Evolutionary conservation across 2,888 invertebrate species (phyloP).

Genomic region (Syrphus vitripennis): DNA sequence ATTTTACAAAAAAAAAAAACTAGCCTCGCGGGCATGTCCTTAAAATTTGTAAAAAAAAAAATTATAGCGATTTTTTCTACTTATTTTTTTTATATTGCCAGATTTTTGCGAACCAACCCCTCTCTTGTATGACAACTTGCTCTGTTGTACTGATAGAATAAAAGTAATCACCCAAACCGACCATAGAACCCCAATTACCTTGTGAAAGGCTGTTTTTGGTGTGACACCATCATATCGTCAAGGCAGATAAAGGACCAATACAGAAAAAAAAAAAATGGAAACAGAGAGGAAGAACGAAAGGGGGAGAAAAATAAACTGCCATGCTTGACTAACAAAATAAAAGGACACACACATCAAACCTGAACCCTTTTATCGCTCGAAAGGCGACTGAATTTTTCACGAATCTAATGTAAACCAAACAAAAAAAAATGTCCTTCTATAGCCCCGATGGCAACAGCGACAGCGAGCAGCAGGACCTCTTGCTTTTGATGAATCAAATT

Average conservation of each 20-base stretch:
- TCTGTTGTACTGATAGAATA: constrained; percentile 40
- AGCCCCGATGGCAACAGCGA: not conserved
- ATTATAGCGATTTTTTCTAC: not conserved
- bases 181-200: constrained; percentile 67
- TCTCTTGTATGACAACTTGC: constrained; percentile 7
- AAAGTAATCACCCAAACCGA: constrained; percentile 60
- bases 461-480: constrained; percentile 19
- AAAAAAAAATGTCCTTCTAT: not conserved
- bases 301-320: not conserved
- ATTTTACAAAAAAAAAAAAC: constrained; percentile 32
- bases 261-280: too few species aligned
- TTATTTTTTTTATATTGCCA: not conserved
- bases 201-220: constrained; percentile 54
- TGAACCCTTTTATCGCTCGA: constrained; percentile 54
- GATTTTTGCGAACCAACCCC: not conserved
- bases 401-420: constrained; percentile 42
- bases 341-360: constrained; percentile 14
- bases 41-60: constrained; percentile 48
- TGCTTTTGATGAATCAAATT: constrained; percentile 59
- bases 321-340: constrained; percentile 19
- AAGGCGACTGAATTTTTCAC: constrained; percentile 64
- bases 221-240: constrained; percentile 27
- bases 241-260: not conserved
- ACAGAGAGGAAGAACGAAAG: not conserved
- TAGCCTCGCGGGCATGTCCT: constrained; percentile 62